Percentiles rank a stretch among this genome's conserved stretches.
phyloP scores from a whole-genome alignment of 1,140 invertebrate species.

The Pygmarrhopalites habei region DNA sequence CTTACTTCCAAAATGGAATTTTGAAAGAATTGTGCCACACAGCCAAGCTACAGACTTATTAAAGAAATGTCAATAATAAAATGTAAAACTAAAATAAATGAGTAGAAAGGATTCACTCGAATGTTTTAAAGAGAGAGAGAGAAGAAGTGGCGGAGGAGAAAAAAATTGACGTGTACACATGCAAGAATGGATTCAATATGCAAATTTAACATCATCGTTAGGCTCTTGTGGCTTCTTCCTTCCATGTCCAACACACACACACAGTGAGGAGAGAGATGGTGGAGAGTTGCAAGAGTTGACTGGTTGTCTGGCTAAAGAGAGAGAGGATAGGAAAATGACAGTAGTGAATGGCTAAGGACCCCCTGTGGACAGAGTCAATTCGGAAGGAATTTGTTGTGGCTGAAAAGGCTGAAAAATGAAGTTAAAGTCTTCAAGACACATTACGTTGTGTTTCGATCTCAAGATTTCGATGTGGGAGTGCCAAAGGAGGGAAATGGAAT shows the following conservation, averaged over 20 bases:
- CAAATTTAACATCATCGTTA: not conserved
- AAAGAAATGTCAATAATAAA: too few species aligned
- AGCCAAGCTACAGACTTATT: too few species aligned
- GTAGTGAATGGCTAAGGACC: slow-evolving; percentile 28
- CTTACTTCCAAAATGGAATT: too few species aligned
- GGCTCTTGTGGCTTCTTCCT: too few species aligned
- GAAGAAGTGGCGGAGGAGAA: not conserved
- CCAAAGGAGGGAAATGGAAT: slow-evolving; percentile 17
- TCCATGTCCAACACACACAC: too few species aligned
- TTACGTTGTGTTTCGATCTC: slow-evolving; percentile 6
- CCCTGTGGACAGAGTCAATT: slow-evolving; percentile 26
- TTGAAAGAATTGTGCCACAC: too few species aligned
- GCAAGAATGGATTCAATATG: not conserved
- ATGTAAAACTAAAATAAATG: not conserved
- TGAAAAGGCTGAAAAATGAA: slow-evolving; percentile 25
- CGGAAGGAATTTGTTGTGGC: slow-evolving; percentile 33
- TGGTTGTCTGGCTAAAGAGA: not conserved
- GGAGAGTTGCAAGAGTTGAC: too few species aligned
- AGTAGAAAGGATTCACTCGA: not conserved
- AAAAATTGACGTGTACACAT: slow-evolving; percentile 4
- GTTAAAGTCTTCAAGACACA: slow-evolving; percentile 23
- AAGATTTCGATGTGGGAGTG: slow-evolving; percentile 17
- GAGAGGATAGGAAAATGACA: slow-evolving; percentile 26
- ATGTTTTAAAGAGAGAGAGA: not conserved
- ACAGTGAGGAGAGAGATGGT: too few species aligned